These are phyloP conservation scores for Nothoprocta perdicaria DNA, from an alignment of 2,113 vertebrate genomes.

Conservation along the genomic window DNA sequence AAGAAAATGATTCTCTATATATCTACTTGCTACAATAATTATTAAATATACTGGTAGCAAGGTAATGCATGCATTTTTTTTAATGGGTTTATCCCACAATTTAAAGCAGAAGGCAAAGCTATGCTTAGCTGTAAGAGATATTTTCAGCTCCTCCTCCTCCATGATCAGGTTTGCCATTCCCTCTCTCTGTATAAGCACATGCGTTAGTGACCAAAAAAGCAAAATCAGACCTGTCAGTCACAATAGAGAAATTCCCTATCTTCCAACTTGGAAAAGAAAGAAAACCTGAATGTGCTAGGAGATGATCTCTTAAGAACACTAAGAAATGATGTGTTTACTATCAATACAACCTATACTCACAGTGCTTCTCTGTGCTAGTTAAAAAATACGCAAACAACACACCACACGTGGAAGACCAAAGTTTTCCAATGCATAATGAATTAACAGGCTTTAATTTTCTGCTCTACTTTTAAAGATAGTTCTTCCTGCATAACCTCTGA, in stretches of 20 bases:
- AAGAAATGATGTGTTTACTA: background rate
- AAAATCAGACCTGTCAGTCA: background rate
- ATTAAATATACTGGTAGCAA: background rate
- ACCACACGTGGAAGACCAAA: no score
- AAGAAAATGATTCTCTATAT: background rate
- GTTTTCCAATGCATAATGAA: no score
- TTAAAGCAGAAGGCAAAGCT: background rate
- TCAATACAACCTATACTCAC: background rate
- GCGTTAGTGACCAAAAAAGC: constrained; percentile 20
- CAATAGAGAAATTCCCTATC: background rate
- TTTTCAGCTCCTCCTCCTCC: background rate
- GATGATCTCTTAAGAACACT: background rate
- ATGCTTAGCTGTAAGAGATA: background rate
- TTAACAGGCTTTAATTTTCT: no score
- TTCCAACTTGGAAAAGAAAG: background rate
- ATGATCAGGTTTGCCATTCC: background rate
- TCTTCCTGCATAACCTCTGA: background rate
- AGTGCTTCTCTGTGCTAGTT: background rate
- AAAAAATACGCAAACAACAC: background rate
- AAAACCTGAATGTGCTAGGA: background rate
- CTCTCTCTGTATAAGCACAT: background rate
- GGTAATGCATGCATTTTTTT: background rate
- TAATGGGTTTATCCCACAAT: background rate
- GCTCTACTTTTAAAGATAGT: background rate
- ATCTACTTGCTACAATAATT: background rate